Evolutionary conservation across 1,140 invertebrate genomes (phyloP).

Genomic region (Prorops nasuta): DNA sequence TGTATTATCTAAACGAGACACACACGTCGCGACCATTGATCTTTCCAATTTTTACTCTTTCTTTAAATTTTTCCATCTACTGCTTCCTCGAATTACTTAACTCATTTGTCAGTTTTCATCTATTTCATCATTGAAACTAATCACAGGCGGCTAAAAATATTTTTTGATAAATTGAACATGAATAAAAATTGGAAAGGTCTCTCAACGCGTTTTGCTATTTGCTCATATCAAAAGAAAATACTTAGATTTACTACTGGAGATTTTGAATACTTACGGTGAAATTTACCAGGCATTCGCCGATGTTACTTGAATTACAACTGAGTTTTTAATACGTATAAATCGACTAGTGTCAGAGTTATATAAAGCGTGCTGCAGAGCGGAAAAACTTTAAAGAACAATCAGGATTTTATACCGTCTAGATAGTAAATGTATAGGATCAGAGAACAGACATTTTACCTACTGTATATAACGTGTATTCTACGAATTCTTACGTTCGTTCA

Average conservation of each 20-base stretch:
- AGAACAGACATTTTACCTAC: conserved; percentile 31
- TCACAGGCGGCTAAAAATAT: too few relatives aligned
- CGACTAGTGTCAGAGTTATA: neutral
- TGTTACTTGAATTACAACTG: too few relatives aligned
- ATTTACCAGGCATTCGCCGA: neutral
- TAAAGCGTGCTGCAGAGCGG: conserved; percentile 18
- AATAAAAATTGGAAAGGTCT: conserved; percentile 43
- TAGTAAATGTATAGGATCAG: conserved; percentile 38
- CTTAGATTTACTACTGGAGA: conserved; percentile 27
- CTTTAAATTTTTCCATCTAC: neutral
- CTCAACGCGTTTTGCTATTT: conserved; percentile 45
- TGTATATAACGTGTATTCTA: conserved; percentile 36
- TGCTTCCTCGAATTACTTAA: too few relatives aligned
- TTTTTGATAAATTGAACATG: too few relatives aligned
- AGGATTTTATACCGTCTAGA: conserved; percentile 44
- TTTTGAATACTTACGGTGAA: conserved; percentile 21
- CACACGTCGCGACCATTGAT: conserved; percentile 35
- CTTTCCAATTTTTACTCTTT: conserved; percentile 32
- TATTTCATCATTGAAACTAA: too few relatives aligned
- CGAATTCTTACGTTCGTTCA: too few relatives aligned
- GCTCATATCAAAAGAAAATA: conserved; percentile 51
- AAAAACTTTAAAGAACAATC: conserved; percentile 39
- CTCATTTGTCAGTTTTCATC: too few relatives aligned
- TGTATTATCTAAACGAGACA: conserved; percentile 20
- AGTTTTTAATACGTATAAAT: too few relatives aligned